Evolutionary conservation across 2,888 invertebrate species (phyloP), one percentile per base, ranked within the genome.

Genomic region (Thera obeliscata): DNA sequence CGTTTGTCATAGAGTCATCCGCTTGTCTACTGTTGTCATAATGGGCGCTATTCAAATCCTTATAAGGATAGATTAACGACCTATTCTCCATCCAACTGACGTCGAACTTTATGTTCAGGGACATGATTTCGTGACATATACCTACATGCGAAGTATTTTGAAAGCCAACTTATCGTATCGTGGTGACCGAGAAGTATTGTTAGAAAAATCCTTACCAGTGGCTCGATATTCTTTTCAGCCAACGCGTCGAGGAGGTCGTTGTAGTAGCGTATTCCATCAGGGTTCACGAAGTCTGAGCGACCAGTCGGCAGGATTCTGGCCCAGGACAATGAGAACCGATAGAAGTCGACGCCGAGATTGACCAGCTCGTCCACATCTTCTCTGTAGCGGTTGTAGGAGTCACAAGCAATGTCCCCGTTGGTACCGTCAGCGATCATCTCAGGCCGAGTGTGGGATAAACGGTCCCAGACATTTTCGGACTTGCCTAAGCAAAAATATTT

Each of bases 401-500:
- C 96, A 71, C 95, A 95, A 0, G 96, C 96, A 2, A 96, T 81
- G 77, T 96, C 96, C 0, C 96, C 96, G 66, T 94, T 96, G 2
- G 94, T 93, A 1, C 90, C 87, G 69, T 96, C 95, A 0, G 85
- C 93, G 46, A 96, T 94, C 85, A 95, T 93, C 66, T 95, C 95
- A 0, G 95, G 94, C 36, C 87, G 86, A 0, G 91, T 90, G 78
- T 94, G 94, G 0, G 89, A 86, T 67, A 94, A 87, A 38, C 87
- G 88, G 78, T 96, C 95, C 95, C 95, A 96, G 11, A 95, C 94
- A 86, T 94, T 96, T 86, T 95, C 94, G 0, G 95, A 93, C 85
- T 96, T 96, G 35, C 95, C 96, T 66, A 36, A 43, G 43, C 41
- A 56, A 56, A 56, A 41, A 55, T n/a, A 35, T 55, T 36, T 36